phyloP scores from a whole-genome alignment of 2,888 invertebrate genomes.

The Myathropa florea region DNA sequence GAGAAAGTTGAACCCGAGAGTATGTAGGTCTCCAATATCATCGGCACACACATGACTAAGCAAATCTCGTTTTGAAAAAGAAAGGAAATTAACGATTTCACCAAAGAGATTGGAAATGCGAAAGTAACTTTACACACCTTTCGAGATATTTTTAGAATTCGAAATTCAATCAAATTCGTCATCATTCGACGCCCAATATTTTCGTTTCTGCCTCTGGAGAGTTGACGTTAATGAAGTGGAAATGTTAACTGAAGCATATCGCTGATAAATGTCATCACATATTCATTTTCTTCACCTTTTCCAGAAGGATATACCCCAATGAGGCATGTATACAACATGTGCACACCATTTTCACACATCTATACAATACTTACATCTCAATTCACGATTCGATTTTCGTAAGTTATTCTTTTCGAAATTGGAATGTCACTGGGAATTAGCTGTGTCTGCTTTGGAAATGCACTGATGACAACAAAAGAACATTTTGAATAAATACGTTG shows the following conservation, averaged over 20 bases:
- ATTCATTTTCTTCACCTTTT: constrained; percentile 12
- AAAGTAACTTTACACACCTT: background rate
- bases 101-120: background rate
- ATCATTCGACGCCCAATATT: background rate
- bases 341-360: background rate
- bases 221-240: constrained; percentile 27
- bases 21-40: background rate
- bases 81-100: background rate
- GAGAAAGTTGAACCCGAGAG: background rate
- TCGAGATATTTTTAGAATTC: constrained; percentile 1
- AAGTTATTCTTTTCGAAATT: background rate
- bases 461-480: background rate
- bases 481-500: background rate
- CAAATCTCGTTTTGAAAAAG: background rate
- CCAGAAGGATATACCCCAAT: background rate
- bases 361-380: background rate
- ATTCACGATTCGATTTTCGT: background rate
- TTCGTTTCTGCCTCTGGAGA: background rate
- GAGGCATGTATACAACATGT: background rate
- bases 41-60: background rate
- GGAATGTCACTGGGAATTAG: background rate
- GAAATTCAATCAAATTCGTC: constrained; percentile 7
- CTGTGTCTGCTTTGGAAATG: background rate
- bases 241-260: constrained; percentile 32
- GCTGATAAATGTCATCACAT: constrained; percentile 32